A percentile compares a stretch with the other conserved stretches of the same genome.
Evolutionary conservation across 1,140 invertebrate genomes (phyloP).

Genomic region (Drosophila willistoni): DNA sequence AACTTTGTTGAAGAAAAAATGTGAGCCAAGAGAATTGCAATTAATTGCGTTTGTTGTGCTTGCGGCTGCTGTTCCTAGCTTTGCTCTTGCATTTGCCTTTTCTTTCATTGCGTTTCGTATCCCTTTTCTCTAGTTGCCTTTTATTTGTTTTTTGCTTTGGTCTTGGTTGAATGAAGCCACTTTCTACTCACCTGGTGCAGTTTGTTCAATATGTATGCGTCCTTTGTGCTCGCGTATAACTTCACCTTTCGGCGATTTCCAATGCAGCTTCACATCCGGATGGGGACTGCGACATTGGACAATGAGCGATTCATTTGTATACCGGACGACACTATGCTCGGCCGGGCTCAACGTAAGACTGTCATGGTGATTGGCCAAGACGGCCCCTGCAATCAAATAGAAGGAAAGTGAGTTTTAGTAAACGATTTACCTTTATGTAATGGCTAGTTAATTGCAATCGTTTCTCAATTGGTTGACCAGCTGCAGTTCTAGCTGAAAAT

Average conservation of each 20-base stretch:
- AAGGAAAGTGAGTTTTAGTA: conserved; percentile 6
- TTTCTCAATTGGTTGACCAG: conserved; percentile 14
- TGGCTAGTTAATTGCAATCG: conserved; percentile 58
- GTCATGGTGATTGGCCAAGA: conserved; percentile 67
- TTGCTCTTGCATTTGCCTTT: conserved; percentile 12
- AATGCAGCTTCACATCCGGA: conserved; percentile 70
- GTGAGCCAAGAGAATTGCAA: conserved; percentile 49
- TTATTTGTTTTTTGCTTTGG: conserved; percentile 26
- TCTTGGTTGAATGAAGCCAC: conserved; percentile 10
- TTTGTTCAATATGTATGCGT: conserved; percentile 82
- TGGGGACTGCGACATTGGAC: conserved; percentile 77
- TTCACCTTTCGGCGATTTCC: conserved; percentile 82
- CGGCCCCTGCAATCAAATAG: conserved; percentile 49
- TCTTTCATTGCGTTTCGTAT: background rate
- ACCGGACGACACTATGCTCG: conserved; percentile 79
- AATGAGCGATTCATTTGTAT: conserved; percentile 83
- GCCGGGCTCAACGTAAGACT: conserved; percentile 69
- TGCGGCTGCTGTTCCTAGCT: conserved; percentile 16
- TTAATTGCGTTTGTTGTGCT: conserved; percentile 77
- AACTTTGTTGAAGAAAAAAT: conserved; percentile 26
- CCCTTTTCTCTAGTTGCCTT: background rate
- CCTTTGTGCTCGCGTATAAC: conserved; percentile 78
- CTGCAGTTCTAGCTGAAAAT: conserved; percentile 40
- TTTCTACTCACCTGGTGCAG: conserved; percentile 51
- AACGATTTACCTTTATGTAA: conserved; percentile 36